Evolutionary conservation across 2,888 invertebrate genomes (phyloP).

Genomic region (Latrodectus hesperus): DNA sequence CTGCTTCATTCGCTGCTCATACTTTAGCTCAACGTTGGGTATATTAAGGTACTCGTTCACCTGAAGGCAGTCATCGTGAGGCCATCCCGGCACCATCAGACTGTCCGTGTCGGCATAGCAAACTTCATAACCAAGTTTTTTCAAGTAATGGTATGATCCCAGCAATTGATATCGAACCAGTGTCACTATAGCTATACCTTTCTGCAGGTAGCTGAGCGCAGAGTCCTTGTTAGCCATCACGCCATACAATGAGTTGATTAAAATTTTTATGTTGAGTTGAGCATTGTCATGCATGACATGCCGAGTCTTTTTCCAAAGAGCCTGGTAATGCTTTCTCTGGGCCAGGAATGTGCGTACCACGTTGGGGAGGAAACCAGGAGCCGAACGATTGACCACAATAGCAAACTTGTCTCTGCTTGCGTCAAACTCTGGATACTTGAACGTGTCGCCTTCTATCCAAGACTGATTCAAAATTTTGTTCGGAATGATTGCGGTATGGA

Average conservation of each 20-base stretch:
- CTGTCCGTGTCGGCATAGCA: conserved; percentile 59
- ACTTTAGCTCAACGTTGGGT: conserved; percentile 23
- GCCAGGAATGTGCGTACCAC: conserved; percentile 17
- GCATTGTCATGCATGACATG: conserved; percentile 40
- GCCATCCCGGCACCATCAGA: conserved; percentile 34
- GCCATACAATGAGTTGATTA: conserved; percentile 47
- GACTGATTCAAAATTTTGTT: background rate
- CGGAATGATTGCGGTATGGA: conserved; percentile 17
- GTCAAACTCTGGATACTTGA: background rate
- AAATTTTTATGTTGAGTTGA: conserved; percentile 38
- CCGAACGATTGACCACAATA: conserved; percentile 6
- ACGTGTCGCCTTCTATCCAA: background rate
- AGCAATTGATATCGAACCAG: conserved; percentile 30
- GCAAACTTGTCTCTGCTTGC: conserved; percentile 1
- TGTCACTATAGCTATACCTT: conserved; percentile 20
- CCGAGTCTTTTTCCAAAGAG: background rate
- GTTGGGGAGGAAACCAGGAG: conserved; percentile 13
- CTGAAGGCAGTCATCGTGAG: conserved; percentile 8
- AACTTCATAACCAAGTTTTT: background rate
- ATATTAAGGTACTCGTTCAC: conserved; percentile 29
- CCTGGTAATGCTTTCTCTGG: conserved; percentile 25
- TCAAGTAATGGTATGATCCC: conserved; percentile 27
- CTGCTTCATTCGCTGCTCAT: conserved; percentile 21
- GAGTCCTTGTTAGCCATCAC: conserved; percentile 38
- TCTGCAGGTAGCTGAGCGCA: background rate